phyloP scores from a whole-genome alignment of 2,888 invertebrate species.

The Tinea semifulvella region DNA sequence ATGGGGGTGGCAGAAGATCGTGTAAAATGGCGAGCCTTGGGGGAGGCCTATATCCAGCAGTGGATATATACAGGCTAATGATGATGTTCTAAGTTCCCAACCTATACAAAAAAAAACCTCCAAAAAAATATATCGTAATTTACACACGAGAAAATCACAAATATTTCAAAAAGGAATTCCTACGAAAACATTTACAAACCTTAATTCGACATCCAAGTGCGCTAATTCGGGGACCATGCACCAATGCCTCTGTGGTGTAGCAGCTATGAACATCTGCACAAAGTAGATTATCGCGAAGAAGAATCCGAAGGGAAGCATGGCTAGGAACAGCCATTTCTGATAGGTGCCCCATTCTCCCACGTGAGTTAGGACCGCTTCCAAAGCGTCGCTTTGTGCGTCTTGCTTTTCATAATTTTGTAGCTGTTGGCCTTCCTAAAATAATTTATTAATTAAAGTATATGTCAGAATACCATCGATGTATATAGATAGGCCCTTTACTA shows the following conservation, averaged over 20 bases:
- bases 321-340: constrained; percentile 28
- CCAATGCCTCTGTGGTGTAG: constrained; percentile 39
- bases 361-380: constrained; percentile 25
- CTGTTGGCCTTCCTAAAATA: constrained; percentile 15
- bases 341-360: constrained; percentile 30
- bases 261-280: constrained; percentile 36
- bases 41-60: too few species aligned
- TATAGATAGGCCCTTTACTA: too few species aligned
- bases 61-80: too few species aligned
- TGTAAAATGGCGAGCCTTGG: too few species aligned
- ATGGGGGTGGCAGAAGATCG: too few species aligned
- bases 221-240: constrained; percentile 34
- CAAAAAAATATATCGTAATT: too few species aligned
- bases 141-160: too few species aligned
- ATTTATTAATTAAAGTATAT: too few species aligned
- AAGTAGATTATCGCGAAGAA: constrained; percentile 32
- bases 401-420: constrained; percentile 9
- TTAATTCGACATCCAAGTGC: constrained; percentile 27
- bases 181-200: constrained; percentile 22
- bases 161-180: too few species aligned
- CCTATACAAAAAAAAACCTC: too few species aligned
- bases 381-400: constrained; percentile 20
- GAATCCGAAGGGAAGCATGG: constrained; percentile 31
- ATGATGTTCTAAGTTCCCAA: too few species aligned
- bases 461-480: too few species aligned